phyloP scores from a whole-genome alignment of 2,888 invertebrate species.

The Clistopyga incitator region DNA sequence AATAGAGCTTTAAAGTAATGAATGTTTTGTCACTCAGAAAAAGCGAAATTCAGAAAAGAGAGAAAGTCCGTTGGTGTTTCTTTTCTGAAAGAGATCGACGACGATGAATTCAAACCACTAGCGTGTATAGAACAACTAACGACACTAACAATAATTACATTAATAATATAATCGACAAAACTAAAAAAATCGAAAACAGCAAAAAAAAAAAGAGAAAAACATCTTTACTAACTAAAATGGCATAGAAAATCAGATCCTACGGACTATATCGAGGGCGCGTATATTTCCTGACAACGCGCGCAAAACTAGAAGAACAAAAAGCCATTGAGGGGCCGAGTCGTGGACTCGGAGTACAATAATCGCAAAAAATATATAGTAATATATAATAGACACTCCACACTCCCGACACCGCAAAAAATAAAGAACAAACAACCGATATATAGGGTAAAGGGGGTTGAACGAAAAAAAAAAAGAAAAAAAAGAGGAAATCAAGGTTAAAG shows the following conservation, averaged over 20 bases:
- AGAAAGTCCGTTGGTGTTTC: conserved; percentile 8
- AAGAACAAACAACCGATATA: conserved; percentile 52
- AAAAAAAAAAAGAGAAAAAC: conserved; percentile 69
- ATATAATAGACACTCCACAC: conserved; percentile 56
- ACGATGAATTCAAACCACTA: conserved; percentile 63
- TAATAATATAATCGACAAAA: conserved; percentile 61
- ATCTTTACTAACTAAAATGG: conserved; percentile 79
- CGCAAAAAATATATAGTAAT: conserved; percentile 13
- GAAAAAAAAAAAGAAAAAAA: conserved; percentile 39
- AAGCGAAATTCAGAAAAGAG: background rate
- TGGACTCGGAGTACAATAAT: conserved; percentile 13
- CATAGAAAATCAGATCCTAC: conserved; percentile 78
- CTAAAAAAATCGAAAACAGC: conserved; percentile 63
- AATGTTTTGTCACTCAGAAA: background rate
- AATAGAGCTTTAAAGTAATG: background rate
- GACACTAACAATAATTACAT: conserved; percentile 63
- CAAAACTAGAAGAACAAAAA: conserved; percentile 62
- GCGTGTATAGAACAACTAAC: conserved; percentile 41
- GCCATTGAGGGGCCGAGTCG: conserved; percentile 39
- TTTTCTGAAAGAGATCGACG: conserved; percentile 58
- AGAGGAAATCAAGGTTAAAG: conserved; percentile 54
- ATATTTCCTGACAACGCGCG: conserved; percentile 46
- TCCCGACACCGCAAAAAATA: conserved; percentile 58
- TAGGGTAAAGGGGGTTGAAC: conserved; percentile 18
- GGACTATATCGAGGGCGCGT: conserved; percentile 70